A percentile compares a stretch with the other conserved stretches of the same genome.
These are phyloP conservation scores for Phalanger gymnotis DNA, from an alignment of 2,797 vertebrate species.

Conservation along the genomic window DNA sequence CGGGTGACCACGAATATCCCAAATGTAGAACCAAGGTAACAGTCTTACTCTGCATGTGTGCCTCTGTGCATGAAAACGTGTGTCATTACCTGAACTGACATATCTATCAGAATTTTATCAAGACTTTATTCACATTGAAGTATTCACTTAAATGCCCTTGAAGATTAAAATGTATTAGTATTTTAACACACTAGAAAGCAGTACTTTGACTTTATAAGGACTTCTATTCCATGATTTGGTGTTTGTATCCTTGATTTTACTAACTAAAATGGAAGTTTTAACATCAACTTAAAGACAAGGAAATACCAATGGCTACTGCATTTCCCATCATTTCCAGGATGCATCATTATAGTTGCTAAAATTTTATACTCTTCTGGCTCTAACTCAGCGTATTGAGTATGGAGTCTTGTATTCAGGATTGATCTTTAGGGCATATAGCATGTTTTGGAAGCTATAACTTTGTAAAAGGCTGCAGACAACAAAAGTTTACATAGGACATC, in stretches of 20 bases:
- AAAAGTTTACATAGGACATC: not conserved
- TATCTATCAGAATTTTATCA: not conserved
- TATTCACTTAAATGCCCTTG: not conserved
- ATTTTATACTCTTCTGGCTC: not conserved
- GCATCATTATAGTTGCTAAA: not conserved
- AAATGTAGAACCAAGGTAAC: slow-evolving; percentile 97
- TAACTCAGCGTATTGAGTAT: not conserved
- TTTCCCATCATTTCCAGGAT: not conserved
- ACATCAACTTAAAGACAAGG: not conserved
- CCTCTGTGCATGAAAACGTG: not conserved
- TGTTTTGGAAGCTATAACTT: not conserved
- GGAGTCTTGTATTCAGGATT: slow-evolving; percentile 3
- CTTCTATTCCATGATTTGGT: slow-evolving; percentile 2
- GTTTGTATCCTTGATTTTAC: not conserved
- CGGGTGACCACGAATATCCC: slow-evolving; percentile 97
- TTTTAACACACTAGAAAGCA: slow-evolving; percentile 13
- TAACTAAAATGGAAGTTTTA: not conserved
- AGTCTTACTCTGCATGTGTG: not conserved
- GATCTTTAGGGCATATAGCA: not conserved
- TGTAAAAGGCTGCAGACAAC: not conserved
- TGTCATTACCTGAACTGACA: not conserved
- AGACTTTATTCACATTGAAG: not conserved
- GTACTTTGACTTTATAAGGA: not conserved
- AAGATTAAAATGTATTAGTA: not conserved
- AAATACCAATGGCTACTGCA: not conserved